phyloP scores from a whole-genome alignment of 2,113 vertebrate genomes.

The Ondatra zibethicus region DNA sequence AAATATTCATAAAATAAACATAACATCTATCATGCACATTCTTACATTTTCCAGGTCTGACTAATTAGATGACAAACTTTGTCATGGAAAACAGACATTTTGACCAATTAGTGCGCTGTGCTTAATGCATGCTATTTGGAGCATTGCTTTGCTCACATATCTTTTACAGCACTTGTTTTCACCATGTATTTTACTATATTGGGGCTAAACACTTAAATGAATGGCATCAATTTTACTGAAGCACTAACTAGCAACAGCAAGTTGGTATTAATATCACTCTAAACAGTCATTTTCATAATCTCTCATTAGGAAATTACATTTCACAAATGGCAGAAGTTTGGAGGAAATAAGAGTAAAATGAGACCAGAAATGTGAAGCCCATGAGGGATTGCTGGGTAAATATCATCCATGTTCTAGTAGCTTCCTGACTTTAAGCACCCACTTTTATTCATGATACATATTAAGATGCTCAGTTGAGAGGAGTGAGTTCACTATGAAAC shows the following conservation, averaged over 20 bases:
- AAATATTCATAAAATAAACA: slow-evolving; percentile 19
- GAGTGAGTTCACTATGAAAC: background rate
- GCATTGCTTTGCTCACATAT: background rate
- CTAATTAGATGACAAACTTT: slow-evolving; percentile 10
- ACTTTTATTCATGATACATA: background rate
- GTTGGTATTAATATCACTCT: slow-evolving; percentile 23
- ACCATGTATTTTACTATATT: slow-evolving; percentile 30
- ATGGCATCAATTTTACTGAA: slow-evolving; percentile 48
- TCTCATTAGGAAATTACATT: slow-evolving; percentile 53
- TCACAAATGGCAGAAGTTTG: slow-evolving; percentile 29
- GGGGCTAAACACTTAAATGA: slow-evolving; percentile 53
- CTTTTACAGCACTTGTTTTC: slow-evolving; percentile 15
- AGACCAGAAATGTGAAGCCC: background rate
- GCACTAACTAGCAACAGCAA: background rate
- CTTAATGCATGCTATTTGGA: slow-evolving; percentile 24
- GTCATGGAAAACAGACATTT: background rate
- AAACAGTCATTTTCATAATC: slow-evolving; percentile 56
- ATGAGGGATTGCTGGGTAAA: background rate
- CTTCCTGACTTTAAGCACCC: background rate
- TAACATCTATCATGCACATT: background rate
- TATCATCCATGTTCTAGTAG: background rate
- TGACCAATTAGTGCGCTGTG: background rate
- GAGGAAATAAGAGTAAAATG: slow-evolving; percentile 46
- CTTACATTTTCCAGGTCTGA: background rate
- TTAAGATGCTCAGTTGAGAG: background rate